A percentile compares a stretch with the other conserved stretches of the same genome.
Conservation (phyloP, 2,113 vertebrate genomes). For the Bucco capensis region DNA sequence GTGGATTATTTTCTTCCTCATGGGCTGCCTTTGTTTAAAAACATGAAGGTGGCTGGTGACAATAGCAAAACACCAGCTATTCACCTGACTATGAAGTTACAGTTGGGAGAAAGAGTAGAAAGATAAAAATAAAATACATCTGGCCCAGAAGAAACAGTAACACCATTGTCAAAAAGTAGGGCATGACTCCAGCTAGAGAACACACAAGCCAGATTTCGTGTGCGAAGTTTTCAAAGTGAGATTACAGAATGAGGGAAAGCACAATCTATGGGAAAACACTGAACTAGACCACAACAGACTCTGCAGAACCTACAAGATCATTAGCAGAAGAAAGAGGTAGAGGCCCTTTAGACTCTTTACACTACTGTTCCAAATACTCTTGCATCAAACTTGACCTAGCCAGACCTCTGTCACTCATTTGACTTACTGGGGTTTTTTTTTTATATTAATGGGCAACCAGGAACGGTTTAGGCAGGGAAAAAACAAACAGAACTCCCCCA, state of each 20-base stretch:
- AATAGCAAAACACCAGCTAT: neutral
- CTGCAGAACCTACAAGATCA: rapidly evolving
- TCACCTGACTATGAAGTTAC: neutral
- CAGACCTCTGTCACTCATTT: neutral
- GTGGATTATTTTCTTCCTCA: neutral
- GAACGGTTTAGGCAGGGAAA: neutral
- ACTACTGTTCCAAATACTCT: neutral
- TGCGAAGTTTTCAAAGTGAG: neutral
- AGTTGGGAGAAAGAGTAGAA: neutral
- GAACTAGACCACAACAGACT: neutral
- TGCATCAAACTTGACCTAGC: neutral
- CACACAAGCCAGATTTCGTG: neutral
- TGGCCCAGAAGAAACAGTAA: neutral
- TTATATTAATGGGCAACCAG: neutral
- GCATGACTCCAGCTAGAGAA: neutral
- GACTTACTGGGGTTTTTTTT: rapidly evolving
- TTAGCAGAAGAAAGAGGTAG: neutral
- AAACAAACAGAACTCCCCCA: neutral
- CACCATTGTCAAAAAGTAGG: neutral
- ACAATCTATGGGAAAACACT: neutral
- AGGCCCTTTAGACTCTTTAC: neutral
- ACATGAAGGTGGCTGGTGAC: neutral
- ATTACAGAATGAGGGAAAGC: neutral
- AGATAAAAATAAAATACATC: conserved; percentile 2
- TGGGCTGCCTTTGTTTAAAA: neutral